Evolutionary conservation across 2,113 vertebrate species (phyloP).

Genomic region (Condylura cristata): DNA sequence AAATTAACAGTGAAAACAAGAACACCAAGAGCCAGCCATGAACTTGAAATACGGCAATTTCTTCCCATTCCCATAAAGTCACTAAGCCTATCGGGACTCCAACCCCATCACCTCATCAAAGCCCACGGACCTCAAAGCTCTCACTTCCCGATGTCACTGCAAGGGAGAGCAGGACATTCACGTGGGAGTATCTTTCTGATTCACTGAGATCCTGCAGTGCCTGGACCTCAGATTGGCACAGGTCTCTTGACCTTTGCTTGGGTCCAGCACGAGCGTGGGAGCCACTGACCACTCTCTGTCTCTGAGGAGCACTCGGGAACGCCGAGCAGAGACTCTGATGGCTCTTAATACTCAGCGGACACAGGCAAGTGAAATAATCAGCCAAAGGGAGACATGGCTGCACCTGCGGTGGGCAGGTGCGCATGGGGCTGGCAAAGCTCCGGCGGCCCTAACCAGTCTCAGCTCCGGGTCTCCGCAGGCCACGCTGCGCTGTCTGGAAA

Average conservation of each 20-base stretch:
- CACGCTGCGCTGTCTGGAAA: background rate
- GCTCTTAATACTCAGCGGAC: background rate
- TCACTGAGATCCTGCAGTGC: background rate
- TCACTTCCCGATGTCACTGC: background rate
- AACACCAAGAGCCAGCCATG: background rate
- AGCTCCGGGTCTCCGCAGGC: background rate
- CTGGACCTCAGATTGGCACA: too few species aligned
- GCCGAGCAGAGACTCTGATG: too few species aligned
- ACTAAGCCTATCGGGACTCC: background rate
- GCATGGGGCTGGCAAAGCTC: background rate
- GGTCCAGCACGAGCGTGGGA: background rate
- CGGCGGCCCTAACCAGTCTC: background rate
- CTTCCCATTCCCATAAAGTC: background rate
- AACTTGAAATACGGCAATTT: too few species aligned
- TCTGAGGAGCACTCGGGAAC: background rate
- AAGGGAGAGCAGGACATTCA: background rate
- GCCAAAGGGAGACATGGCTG: background rate
- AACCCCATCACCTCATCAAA: background rate
- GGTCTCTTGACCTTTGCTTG: too few species aligned
- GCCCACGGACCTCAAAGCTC: background rate
- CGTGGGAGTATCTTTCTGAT: background rate
- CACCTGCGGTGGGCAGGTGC: fast-evolving
- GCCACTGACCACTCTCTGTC: background rate
- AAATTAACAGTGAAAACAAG: background rate
- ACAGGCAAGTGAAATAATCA: background rate